phyloP scores from a whole-genome alignment of 2,797 vertebrate species.

The Cossypha heuglini region DNA sequence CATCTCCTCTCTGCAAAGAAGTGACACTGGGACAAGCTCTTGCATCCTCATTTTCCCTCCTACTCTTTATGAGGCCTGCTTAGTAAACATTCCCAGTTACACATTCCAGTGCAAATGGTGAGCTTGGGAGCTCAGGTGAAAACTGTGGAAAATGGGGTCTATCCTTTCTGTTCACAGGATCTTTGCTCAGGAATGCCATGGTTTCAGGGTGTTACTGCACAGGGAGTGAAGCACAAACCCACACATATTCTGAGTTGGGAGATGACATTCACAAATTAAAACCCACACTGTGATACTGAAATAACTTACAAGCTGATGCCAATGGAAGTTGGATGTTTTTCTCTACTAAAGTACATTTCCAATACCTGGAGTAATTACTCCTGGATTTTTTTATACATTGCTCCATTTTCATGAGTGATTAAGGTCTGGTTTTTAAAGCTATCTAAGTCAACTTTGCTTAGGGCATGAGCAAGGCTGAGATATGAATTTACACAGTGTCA shows the following conservation, averaged over 20 bases:
- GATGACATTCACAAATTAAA: neutral
- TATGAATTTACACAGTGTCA: neutral
- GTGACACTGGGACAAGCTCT: neutral
- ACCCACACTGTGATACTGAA: fast-evolving
- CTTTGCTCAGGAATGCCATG: neutral
- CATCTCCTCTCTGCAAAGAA: neutral
- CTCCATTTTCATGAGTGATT: neutral
- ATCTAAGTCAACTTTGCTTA: neutral
- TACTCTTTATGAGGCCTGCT: neutral
- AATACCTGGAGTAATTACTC: neutral
- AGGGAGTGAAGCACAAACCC: neutral
- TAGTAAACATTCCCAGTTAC: neutral
- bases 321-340: neutral
- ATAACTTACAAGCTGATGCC: neutral
- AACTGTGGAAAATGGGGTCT: neutral
- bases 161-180: neutral
- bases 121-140: neutral
- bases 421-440: neutral
- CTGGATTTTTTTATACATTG: neutral
- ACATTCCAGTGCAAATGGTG: neutral
- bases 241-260: neutral
- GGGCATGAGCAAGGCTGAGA: neutral
- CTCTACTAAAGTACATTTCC: neutral
- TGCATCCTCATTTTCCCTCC: neutral
- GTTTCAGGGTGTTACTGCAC: neutral